Evolutionary conservation across 2,113 vertebrate genomes (phyloP).

Genomic region (zebrafish (Danio rerio)): DNA sequence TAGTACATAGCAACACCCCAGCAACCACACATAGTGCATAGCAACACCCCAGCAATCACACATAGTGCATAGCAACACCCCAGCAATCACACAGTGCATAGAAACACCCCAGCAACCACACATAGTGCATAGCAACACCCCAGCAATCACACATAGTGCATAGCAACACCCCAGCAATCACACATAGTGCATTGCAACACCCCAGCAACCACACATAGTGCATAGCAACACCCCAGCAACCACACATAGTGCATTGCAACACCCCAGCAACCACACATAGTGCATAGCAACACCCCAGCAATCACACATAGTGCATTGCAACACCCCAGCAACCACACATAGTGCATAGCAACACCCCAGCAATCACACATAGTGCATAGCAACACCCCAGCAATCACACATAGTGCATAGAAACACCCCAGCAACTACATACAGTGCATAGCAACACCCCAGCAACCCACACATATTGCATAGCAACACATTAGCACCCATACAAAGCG

Average conservation of each 20-base stretch:
- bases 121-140: neutral
- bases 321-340: neutral
- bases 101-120: neutral
- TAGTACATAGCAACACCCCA: too few species aligned
- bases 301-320: neutral
- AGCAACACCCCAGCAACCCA: neutral
- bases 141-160: neutral
- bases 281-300: neutral
- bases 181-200: neutral
- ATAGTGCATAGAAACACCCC: too few species aligned
- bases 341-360: neutral
- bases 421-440: neutral
- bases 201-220: too few species aligned
- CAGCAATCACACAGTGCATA: neutral
- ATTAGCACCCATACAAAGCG: too few species aligned
- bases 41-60: neutral
- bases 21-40: neutral
- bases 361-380: too few species aligned
- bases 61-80: neutral
- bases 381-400: too few species aligned
- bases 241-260: too few species aligned
- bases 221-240: neutral
- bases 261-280: neutral
- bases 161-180: neutral
- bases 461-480: neutral